Conservation (phyloP, 2,113 vertebrate genomes). For the Hippopotamus amphibius region DNA sequence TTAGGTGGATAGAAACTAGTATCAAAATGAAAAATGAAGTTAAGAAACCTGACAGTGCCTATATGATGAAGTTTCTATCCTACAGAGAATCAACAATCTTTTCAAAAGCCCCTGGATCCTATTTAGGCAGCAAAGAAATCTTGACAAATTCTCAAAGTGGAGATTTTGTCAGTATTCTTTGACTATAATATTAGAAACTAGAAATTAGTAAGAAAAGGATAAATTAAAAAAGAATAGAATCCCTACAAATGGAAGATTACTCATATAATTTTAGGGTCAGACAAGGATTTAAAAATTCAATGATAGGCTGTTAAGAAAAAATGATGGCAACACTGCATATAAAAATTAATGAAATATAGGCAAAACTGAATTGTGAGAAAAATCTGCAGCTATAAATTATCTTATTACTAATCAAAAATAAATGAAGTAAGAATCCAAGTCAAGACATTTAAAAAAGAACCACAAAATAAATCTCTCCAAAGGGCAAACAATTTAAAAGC, state of each 20-base stretch:
- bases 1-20: too few species aligned
- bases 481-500: background rate
- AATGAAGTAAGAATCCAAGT: background rate
- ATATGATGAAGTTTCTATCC: fast-evolving
- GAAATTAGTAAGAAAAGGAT: background rate
- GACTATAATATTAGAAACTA: background rate
- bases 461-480: background rate
- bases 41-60: fast-evolving
- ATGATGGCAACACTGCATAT: fast-evolving
- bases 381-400: background rate
- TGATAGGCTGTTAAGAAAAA: background rate
- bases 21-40: background rate
- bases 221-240: background rate
- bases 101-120: background rate
- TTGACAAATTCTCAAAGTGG: background rate
- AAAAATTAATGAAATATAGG: background rate
- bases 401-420: background rate
- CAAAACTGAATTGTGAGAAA: constrained; percentile 13
- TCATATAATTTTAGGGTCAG: background rate
- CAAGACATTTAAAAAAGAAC: background rate
- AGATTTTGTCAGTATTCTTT: background rate
- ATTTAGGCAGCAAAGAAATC: background rate
- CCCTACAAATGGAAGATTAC: background rate
- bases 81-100: background rate
- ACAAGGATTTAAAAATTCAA: background rate